Evolutionary conservation across 2,113 vertebrate species (phyloP).

Genomic region (Hippocampus comes): DNA sequence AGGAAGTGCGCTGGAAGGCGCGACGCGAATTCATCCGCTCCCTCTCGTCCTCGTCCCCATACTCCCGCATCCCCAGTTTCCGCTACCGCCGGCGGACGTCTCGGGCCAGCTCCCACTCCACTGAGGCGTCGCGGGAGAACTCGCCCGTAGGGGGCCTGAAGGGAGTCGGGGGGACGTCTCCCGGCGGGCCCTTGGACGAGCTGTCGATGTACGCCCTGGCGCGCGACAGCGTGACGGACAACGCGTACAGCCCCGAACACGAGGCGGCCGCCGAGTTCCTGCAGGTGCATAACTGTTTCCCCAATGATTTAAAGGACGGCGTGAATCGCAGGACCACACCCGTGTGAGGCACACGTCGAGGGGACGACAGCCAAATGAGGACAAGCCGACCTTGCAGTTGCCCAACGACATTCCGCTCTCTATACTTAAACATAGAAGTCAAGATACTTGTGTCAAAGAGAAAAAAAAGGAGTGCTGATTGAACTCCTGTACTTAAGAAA

Average conservation of each 20-base stretch:
- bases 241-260: conserved; percentile 88
- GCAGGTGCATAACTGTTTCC: conserved; percentile 95
- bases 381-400: not conserved
- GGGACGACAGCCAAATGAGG: not conserved
- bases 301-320: conserved; percentile 89
- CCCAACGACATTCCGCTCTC: too few species aligned
- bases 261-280: conserved; percentile 82
- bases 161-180: conserved; percentile 69
- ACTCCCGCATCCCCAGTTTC: conserved; percentile 94
- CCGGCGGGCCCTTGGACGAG: conserved; percentile 82
- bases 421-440: too few species aligned
- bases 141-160: conserved; percentile 83
- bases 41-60: conserved; percentile 87
- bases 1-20: conserved; percentile 86
- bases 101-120: conserved; percentile 87
- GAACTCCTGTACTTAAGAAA: not conserved
- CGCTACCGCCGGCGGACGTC: conserved; percentile 87
- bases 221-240: conserved; percentile 82
- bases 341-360: conserved; percentile 74
- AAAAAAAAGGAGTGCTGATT: not conserved
- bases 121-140: conserved; percentile 86
- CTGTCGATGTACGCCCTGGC: conserved; percentile 95
- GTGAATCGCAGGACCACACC: conserved; percentile 94
- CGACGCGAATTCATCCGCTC: conserved; percentile 87
- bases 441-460: not conserved